phyloP scores from a whole-genome alignment of 2,888 invertebrate species.

The Cerastoderma edule region DNA sequence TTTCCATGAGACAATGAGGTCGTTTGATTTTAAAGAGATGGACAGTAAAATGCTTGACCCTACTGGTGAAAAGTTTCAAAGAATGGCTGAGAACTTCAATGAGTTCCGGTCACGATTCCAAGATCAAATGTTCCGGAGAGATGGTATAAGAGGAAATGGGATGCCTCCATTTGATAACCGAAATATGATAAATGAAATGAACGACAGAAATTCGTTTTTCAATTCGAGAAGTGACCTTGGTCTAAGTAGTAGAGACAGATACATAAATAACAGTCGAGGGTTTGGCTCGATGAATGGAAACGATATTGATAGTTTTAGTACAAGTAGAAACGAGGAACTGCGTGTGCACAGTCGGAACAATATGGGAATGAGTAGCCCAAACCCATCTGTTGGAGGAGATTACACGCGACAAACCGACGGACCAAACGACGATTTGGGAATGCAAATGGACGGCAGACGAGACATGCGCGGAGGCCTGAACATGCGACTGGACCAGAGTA shows the following conservation, averaged over 20 bases:
- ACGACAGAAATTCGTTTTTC: conserved; percentile 45
- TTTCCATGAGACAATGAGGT: conserved; percentile 51
- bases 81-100: conserved; percentile 62
- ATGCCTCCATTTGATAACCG: conserved; percentile 43
- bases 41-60: conserved; percentile 51
- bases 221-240: conserved; percentile 44
- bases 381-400: conserved; percentile 24
- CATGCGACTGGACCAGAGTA: conserved; percentile 44
- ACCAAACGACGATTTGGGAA: conserved; percentile 40
- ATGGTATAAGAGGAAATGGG: conserved; percentile 38
- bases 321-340: conserved; percentile 46
- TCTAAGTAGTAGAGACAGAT: conserved; percentile 40
- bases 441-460: conserved; percentile 35
- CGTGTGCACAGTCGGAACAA: conserved; percentile 45
- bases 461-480: conserved; percentile 38
- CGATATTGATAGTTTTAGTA: conserved; percentile 40
- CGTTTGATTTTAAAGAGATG: conserved; percentile 53
- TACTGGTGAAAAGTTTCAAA: conserved; percentile 55
- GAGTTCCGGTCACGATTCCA: conserved; percentile 57
- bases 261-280: conserved; percentile 38
- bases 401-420: conserved; percentile 42
- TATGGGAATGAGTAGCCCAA: conserved; percentile 49
- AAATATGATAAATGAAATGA: conserved; percentile 52
- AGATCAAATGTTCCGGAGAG: conserved; percentile 53
- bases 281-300: conserved; percentile 46